phyloP scores from a whole-genome alignment of 2,797 vertebrate genomes.

The Masticophis lateralis region DNA sequence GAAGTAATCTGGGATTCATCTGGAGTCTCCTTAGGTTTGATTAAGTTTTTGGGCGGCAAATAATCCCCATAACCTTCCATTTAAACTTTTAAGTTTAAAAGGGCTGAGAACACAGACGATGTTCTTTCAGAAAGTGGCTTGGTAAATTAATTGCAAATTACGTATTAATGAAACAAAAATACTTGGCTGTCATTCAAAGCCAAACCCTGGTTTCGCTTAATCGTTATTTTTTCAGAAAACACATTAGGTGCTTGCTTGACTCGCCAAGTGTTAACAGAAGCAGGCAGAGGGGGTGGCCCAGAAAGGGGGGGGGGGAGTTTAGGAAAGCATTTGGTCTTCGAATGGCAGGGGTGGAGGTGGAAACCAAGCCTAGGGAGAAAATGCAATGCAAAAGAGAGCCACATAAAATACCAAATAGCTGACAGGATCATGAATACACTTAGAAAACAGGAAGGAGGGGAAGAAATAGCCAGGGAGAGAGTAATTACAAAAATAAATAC shows the following conservation, averaged over 20 bases:
- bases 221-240: constrained; percentile 66
- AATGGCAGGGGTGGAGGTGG: neutral
- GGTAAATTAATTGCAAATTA: constrained; percentile 66
- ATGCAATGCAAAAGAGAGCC: constrained; percentile 27
- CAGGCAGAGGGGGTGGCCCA: no score
- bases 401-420: constrained; percentile 14
- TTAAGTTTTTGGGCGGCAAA: neutral
- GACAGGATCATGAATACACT: constrained; percentile 28
- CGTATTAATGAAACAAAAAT: constrained; percentile 70
- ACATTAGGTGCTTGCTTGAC: constrained; percentile 62
- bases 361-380: constrained; percentile 44
- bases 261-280: constrained; percentile 51
- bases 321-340: constrained; percentile 38
- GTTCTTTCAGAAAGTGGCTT: constrained; percentile 55
- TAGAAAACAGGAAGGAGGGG: constrained; percentile 29
- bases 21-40: neutral
- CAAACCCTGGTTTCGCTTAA: constrained; percentile 48
- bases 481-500: constrained; percentile 18
- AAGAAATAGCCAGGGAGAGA: neutral
- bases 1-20: neutral
- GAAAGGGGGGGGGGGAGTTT: neutral
- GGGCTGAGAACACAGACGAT: constrained; percentile 51
- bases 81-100: constrained; percentile 38
- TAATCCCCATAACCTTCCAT: neutral
- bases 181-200: constrained; percentile 64